Base-by-base conservation (phyloP, 1,140 invertebrate species). In the Pararge aegeria region DNA sequence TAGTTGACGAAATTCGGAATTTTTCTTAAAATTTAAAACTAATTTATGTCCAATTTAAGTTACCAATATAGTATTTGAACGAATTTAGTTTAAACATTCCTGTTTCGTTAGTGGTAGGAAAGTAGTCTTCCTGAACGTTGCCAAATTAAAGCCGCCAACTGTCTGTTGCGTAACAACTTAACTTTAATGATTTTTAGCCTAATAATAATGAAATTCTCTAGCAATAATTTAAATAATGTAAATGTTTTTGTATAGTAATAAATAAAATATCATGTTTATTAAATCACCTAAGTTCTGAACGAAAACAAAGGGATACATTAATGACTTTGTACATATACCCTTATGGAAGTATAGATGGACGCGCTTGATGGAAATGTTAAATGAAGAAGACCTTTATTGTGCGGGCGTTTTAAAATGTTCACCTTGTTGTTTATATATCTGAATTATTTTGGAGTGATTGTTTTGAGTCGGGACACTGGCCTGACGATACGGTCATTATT, bases 51-150 rank as follows among this genome's bases (percentile, higher is more conserved):
- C 72, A 78, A 77, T 68, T 68, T 85, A 64, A 89, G 86, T 89
- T 89, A 89, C 86, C 86, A 89, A 73, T 86, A 66, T 78, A 78
- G 86, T 87, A 84, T 87, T 78, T 80, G 76, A 85, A 79, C 81
- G 83, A 87, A 87, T 89, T 87, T 89, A 89, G 83, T 86, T 87
- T 75, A 83, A 78, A 85, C 84, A 89, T 83, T 89, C 83, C 84
- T 86, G 78, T 89, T 85, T 87, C 78, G 82, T 86, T 88, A 84
- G 80, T 86, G 74, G 78, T 87, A 89, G 83, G 75, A 82, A 86
- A 86, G 78, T 86, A 83, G 84, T 87, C 84, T 87, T 89, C 84
- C 86, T 86, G 70, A 89, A 87, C 83, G 82, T 86, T 89, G 86
- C 86, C 86, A 89, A 89, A 89, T 86, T 80, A 75, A 68, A 73